Base-by-base conservation (phyloP, 2,797 vertebrate genomes). In the Enteromius argenteus region DNA sequence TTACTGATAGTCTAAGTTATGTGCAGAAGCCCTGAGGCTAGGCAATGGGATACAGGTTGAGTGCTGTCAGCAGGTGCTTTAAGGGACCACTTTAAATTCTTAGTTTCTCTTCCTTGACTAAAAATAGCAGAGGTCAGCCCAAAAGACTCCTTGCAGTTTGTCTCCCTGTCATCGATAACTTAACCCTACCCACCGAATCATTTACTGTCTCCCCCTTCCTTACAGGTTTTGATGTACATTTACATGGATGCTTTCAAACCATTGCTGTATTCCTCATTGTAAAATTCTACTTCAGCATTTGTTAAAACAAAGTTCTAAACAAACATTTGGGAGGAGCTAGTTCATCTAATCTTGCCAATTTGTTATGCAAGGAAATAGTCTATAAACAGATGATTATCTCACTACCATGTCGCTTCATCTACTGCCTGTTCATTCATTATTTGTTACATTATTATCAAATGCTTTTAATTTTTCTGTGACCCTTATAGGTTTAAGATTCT, bases 11-110 rank as follows among this genome's bases (percentile, higher is more conserved):
- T 42, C 3, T 53, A 42, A 0, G 37, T 77, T 77, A n/a, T 37
- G 75, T 11, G 21, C 2, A 14, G 64, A 46, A 64, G 62, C 30
- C 46, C 1, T 66, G 44, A n/a, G 69, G 37, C 39, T 32, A 58
- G 53, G 39, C 10, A 87, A 88, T 80, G 85, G 89, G 88, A 62
- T 88, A 64, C 68, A 64, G 75, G 87, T 74, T 90, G 78, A 68
- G 44, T 81, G 84, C 72, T 92, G 88, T 87, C 85, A 93, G 90
- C 95, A 95, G 95, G 94, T 95, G 95, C 90, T 91, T 85, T 84
- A 49, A 90, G 91, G 88, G 86, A 91, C 91, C 87, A 71, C 87
- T 92, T 92, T 92, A 92, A 93, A 94, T 90, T 92, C 85, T 84
- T 78, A 68, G 49, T 87, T 88, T 84, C 86, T 88, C 72, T 68